Evolutionary conservation across 30 jellyfish, hydroid and myxozoan genomes (phyloP), one percentile per base, ranked within the genome.

Genomic region (Hydractinia echinata): DNA sequence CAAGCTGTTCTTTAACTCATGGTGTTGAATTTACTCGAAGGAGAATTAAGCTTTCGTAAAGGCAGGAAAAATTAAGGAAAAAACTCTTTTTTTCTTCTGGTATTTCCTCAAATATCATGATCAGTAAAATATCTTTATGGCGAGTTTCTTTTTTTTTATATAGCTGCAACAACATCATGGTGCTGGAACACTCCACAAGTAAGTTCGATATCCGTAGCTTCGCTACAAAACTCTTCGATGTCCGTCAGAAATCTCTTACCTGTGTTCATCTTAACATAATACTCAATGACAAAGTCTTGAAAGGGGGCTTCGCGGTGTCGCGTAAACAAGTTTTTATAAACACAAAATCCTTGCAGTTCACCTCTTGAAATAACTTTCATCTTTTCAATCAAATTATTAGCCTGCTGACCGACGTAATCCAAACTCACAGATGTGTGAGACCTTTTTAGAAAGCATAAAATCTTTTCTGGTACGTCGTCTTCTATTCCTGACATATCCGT

Each of bases 211-310:
- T 64, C 74, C 74, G 74, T n/a, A 44, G 39, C 16, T 9, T n/a
- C 39, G 39, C 74, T 64, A 51, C 51, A 7, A 64, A 64, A 64
- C 51, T 64, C 74, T 9, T 44, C 74, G 19, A 64, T n/a, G 0
- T 64, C 74, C 74, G 19, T 44, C 9, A 64, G 0, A 64, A n/a
- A 64, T 7, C 39, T 64, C 10, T 64, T 44, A 7, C 74, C 74
- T n/a, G 74, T 64, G 9, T 64, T 64, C 16, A 51, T 44, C 9
- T 51, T n/a, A 0, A 64, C 39, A 64, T n/a, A 64, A 13, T n/a
- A 64, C 74, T 64, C 74, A 51, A 64, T 64, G 2, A 64, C 39
- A 13, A n/a, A 64, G 74, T 64, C 74, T 64, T 64, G 74, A 51
- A 6, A 64, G 39, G 39, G 74, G 1, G 74, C 74, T 64, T 64